Evolutionary conservation across 1,140 invertebrate genomes (phyloP).

Genomic region (Lordiphosa collinella): DNA sequence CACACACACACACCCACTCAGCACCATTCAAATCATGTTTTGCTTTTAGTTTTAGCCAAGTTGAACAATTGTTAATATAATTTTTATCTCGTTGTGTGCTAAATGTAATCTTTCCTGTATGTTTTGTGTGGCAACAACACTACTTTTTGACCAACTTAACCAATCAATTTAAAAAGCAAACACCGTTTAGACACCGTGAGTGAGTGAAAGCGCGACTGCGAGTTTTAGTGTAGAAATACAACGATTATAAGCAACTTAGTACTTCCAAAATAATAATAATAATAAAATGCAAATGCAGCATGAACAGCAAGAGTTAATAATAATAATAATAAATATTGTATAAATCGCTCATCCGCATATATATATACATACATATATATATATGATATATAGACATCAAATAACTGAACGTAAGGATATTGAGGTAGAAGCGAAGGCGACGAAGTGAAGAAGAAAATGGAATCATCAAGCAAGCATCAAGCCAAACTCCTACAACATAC

Average conservation of each 20-base stretch:
- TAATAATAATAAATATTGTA: too few relatives aligned
- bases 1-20: too few relatives aligned
- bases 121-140: slow-evolving; percentile 51
- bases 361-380: too few relatives aligned
- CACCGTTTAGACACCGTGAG: slow-evolving; percentile 28
- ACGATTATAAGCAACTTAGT: slow-evolving; percentile 66
- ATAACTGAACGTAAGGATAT: too few relatives aligned
- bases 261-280: slow-evolving; percentile 46
- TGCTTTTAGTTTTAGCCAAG: too few relatives aligned
- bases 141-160: too few relatives aligned
- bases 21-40: too few relatives aligned
- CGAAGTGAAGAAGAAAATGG: too few relatives aligned
- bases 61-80: background rate
- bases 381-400: too few relatives aligned
- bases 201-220: slow-evolving; percentile 12
- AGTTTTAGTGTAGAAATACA: slow-evolving; percentile 43
- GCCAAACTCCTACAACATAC: background rate
- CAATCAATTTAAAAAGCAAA: too few relatives aligned
- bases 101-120: slow-evolving; percentile 13
- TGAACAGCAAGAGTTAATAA: background rate
- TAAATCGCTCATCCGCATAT: too few relatives aligned
- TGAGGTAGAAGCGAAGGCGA: too few relatives aligned
- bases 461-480: slow-evolving; percentile 3
- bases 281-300: slow-evolving; percentile 6
- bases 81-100: slow-evolving; percentile 22